Conservation (phyloP, 2,113 vertebrate genomes). For the Morone saxatilis region DNA sequence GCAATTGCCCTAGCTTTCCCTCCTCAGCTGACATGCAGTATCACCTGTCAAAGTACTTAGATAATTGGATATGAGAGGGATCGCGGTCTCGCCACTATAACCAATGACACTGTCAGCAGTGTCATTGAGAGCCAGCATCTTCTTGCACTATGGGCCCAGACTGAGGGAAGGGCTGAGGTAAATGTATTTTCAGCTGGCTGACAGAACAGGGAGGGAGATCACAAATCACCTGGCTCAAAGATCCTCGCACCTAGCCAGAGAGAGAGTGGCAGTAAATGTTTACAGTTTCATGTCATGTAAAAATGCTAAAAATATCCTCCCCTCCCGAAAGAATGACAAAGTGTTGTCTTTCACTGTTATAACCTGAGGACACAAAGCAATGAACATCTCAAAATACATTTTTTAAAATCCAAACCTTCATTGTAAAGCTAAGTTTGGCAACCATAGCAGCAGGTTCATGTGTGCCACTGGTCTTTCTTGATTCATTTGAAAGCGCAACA, state of each 20-base stretch:
- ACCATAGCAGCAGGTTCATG: neutral
- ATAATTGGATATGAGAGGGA: conserved; percentile 85
- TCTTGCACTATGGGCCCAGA: conserved; percentile 77
- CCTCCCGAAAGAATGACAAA: conserved; percentile 65
- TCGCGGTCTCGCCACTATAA: conserved; percentile 76
- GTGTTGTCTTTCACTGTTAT: conserved; percentile 63
- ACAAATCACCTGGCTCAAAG: conserved; percentile 79
- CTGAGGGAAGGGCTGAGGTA: conserved; percentile 69
- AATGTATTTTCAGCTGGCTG: conserved; percentile 75
- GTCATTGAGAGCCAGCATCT: conserved; percentile 71
- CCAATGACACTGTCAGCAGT: conserved; percentile 78
- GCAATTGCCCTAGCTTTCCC: conserved; percentile 78
- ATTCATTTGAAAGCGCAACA: conserved; percentile 25
- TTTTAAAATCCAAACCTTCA: conserved; percentile 17
- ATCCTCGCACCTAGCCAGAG: conserved; percentile 51
- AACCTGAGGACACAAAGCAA: conserved; percentile 51
- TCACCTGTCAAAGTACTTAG: conserved; percentile 92
- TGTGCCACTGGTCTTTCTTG: neutral
- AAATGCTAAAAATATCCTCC: conserved; percentile 79
- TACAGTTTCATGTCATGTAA: conserved; percentile 75
- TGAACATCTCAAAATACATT: conserved; percentile 30
- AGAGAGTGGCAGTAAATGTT: conserved; percentile 74
- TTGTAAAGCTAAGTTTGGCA: conserved; percentile 6
- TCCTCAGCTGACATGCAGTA: conserved; percentile 93
- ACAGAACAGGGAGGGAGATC: conserved; percentile 78